Conservation (phyloP, 37 sponge, comb jelly and placozoan species). For the Ephydatia muelleri region DNA sequence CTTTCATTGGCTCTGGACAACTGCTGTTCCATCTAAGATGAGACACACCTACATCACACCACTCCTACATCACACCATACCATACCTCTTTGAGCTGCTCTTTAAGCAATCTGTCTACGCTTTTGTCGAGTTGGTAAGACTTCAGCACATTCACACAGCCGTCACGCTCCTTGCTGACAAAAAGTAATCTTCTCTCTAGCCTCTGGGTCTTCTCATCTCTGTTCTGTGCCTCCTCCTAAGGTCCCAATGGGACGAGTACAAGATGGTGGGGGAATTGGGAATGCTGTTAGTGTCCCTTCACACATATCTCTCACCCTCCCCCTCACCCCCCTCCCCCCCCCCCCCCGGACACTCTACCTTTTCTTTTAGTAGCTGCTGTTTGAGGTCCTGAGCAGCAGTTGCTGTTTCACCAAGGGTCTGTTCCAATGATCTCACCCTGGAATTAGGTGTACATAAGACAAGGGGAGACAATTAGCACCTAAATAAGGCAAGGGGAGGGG, state of each 20-base stretch:
- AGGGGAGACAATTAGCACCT: no score
- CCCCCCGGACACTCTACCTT: not conserved
- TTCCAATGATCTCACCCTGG: not conserved
- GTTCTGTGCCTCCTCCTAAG: conserved; percentile 9
- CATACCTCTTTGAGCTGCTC: conserved; percentile 56
- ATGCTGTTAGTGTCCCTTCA: not conserved
- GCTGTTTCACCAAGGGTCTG: not conserved
- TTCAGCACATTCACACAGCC: conserved; percentile 80
- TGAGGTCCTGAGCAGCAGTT: not conserved
- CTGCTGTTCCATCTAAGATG: conserved; percentile 35
- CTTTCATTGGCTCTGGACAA: conserved; percentile 32
- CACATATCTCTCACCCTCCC: not conserved
- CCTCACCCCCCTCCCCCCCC: not conserved
- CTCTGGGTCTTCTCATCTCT: conserved; percentile 63
- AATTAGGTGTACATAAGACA: not conserved
- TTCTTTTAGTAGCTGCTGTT: conserved; percentile 18
- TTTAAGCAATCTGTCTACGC: conserved; percentile 58
- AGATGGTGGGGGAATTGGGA: no score
- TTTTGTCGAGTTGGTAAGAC: conserved; percentile 63
- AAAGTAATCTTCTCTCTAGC: conserved; percentile 60
- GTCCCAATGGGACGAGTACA: no score
- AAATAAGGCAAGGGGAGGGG: no score
- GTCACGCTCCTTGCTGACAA: conserved; percentile 82
- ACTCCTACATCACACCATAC: not conserved
- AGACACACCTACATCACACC: not conserved